Percentiles rank a stretch among this genome's conserved stretches.
Conservation (phyloP, 2,113 vertebrate species). For the Haplotaxodon microlepis region DNA sequence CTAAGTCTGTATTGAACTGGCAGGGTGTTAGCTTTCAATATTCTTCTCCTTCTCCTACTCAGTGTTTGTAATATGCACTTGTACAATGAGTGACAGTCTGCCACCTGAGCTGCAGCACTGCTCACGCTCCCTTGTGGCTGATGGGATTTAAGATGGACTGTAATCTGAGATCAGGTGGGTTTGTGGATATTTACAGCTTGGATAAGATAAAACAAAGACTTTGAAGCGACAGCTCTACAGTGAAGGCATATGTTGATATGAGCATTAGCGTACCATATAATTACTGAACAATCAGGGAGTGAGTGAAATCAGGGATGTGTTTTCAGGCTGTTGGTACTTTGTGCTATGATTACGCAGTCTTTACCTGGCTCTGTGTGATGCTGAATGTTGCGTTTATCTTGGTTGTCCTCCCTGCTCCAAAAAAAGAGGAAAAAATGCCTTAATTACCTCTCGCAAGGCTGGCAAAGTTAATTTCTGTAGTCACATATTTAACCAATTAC, state of each 20-base stretch:
- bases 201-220: not conserved
- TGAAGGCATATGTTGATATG: not conserved
- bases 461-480: slow-evolving; percentile 49
- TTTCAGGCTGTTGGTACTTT: not conserved
- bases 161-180: slow-evolving; percentile 9
- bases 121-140: not conserved
- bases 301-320: not conserved
- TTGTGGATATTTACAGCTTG: not conserved
- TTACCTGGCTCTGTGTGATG: not conserved
- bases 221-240: not conserved
- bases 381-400: not conserved
- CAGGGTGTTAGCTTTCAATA: slow-evolving; percentile 28
- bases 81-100: slow-evolving; percentile 3
- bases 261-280: not conserved
- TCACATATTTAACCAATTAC: slow-evolving; percentile 57
- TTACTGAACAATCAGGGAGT: not conserved
- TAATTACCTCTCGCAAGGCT: slow-evolving; percentile 53
- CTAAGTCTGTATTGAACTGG: not conserved
- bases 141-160: not conserved
- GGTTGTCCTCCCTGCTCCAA: not conserved
- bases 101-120: not conserved
- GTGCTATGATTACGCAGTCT: not conserved
- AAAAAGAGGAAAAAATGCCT: not conserved
- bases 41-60: not conserved
- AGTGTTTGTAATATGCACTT: not conserved